Evolutionary conservation across 2,113 vertebrate species (phyloP), one percentile per base, ranked within the genome.

Genomic region (Todiramphus saurophagus): DNA sequence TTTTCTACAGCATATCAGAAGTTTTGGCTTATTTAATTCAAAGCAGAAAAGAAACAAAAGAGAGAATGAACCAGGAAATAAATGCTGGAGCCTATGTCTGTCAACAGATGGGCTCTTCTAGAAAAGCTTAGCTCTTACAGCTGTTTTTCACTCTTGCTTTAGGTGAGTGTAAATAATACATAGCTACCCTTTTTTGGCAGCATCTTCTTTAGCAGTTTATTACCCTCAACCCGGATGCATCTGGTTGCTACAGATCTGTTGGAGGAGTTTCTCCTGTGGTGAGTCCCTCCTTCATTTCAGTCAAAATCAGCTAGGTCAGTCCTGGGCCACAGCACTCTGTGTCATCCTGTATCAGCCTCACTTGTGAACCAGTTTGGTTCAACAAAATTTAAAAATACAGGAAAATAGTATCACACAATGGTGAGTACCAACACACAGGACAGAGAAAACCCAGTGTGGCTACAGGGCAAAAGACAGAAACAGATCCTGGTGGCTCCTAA

Each of bases 381-480:
- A 31, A 53, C 5, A 39, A 43, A 68, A 43, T 0, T 2, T 59
- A 23, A 63, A 82, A 73, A 23, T 41, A 28, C 7, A 63, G 24
- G 20, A 69, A 79, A 64, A 77, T 0, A 0, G 1, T 56, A n/a
- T 33, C 46, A 37, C 10, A 35, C 6, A 60, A 46, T 20, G 1
- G 2, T 48, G 5, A 67, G 9, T 25, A 62, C 18, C 12, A 27
- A 9, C 15, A 51, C 3, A 48, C 63, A 60, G 24, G 39, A 58
- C 19, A 51, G n/a, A 66, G 16, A 48, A 43, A 0, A 5, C 4
- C 2, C 0, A 53, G 0, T 23, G 18, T 13, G 4, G 28, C 10
- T 24, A 30, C 3, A 70, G 30, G 6, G 2, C 14, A 89, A 83
- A 24, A 58, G 16, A 15, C 10, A 25, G 48, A 81, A 73, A 62